These are phyloP conservation scores for Actinemys pallida DNA, from an alignment of 2,113 vertebrate genomes.

Conservation along the genomic window DNA sequence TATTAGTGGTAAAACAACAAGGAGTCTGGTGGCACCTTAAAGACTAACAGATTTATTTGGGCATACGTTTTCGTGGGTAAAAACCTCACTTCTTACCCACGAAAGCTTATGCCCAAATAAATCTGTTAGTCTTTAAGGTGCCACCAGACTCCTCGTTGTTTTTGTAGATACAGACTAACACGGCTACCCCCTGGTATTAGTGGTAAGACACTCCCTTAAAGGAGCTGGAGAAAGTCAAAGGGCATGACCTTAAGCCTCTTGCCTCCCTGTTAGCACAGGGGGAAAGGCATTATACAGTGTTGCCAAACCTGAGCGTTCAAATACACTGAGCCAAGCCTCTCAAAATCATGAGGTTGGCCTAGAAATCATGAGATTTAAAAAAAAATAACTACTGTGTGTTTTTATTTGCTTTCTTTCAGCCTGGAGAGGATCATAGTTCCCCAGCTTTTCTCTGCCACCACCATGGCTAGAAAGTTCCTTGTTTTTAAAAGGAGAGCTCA, in stretches of 20 bases:
- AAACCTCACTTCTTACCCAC: too few relatives aligned
- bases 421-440: background rate
- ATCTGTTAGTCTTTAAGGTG: too few relatives aligned
- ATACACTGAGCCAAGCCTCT: background rate
- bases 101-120: too few relatives aligned
- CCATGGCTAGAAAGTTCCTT: background rate
- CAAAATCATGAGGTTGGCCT: background rate
- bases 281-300: background rate
- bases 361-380: background rate
- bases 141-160: too few relatives aligned
- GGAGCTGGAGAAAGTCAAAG: background rate
- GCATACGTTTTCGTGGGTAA: too few relatives aligned
- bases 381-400: background rate
- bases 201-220: background rate
- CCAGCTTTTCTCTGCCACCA: background rate
- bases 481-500: background rate
- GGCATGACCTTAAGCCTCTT: background rate
- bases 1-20: background rate
- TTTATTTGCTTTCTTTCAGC: background rate
- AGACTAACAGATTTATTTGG: too few relatives aligned
- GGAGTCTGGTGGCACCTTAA: too few relatives aligned
- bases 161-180: too few relatives aligned
- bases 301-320: background rate
- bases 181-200: too few relatives aligned
- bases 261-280: background rate